Evolutionary conservation across 2,797 vertebrate species (phyloP).

Genomic region (Hemibagrus guttatus): DNA sequence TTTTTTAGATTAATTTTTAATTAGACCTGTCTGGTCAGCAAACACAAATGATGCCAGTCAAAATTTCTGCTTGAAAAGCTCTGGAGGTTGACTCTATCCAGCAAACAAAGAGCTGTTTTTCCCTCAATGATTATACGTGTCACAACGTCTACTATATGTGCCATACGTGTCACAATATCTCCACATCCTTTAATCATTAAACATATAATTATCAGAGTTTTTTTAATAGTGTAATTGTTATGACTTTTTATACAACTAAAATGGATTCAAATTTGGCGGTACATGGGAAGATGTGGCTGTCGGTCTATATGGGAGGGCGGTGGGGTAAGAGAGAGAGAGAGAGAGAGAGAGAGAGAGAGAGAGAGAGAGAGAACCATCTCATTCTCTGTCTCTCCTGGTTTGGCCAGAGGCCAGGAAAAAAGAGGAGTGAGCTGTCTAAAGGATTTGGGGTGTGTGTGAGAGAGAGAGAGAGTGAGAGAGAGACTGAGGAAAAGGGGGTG

Average conservation of each 20-base stretch:
- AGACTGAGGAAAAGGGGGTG: conserved; percentile 8
- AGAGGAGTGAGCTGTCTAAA: conserved; percentile 61
- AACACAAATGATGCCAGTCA: conserved; percentile 38
- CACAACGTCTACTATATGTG: conserved; percentile 27
- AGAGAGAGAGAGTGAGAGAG: neutral
- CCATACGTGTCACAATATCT: conserved; percentile 43
- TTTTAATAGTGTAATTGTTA: neutral
- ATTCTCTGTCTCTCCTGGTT: conserved; percentile 61
- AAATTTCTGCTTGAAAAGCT: conserved; percentile 31
- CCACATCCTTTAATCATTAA: conserved; percentile 37
- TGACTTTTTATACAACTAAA: conserved; percentile 5
- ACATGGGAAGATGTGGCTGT: conserved; percentile 17
- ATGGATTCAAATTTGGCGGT: conserved; percentile 31
- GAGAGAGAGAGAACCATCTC: conserved; percentile 54
- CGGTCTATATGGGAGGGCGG: conserved; percentile 22
- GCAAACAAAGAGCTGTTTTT: conserved; percentile 28
- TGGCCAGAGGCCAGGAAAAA: conserved; percentile 63
- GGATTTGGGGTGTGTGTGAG: conserved; percentile 30
- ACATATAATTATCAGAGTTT: conserved; percentile 41
- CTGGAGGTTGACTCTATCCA: conserved; percentile 35
- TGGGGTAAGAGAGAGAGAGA: neutral
- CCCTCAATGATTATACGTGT: conserved; percentile 35
- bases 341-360: neutral
- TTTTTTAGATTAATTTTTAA: conserved; percentile 36
- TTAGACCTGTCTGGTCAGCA: conserved; percentile 41